Evolutionary conservation across 2,888 invertebrate species (phyloP).

Genomic region (Empis livida): DNA sequence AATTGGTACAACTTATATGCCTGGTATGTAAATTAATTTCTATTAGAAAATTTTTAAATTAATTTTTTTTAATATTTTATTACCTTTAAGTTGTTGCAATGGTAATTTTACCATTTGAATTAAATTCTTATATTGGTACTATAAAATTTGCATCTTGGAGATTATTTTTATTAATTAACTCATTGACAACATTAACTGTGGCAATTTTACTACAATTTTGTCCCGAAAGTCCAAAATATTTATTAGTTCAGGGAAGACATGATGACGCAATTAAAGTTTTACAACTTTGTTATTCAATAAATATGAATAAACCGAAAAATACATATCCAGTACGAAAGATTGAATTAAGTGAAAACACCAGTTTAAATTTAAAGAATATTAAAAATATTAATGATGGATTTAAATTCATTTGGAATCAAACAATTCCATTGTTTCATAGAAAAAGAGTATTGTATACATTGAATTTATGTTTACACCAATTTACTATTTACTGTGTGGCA

Average conservation of each 20-base stretch:
- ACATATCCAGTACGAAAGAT: slow-evolving; percentile 47
- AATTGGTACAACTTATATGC: slow-evolving; percentile 38
- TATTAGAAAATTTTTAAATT: not conserved
- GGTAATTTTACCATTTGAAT: slow-evolving; percentile 46
- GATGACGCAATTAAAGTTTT: slow-evolving; percentile 15
- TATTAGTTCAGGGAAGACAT: slow-evolving; percentile 8
- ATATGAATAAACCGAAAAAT: slow-evolving; percentile 47
- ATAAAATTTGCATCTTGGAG: slow-evolving; percentile 50
- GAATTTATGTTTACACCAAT: slow-evolving; percentile 6
- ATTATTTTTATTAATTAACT: slow-evolving; percentile 40
- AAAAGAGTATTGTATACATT: slow-evolving; percentile 4
- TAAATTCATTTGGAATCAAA: slow-evolving; percentile 9
- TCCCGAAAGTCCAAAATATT: slow-evolving; percentile 25
- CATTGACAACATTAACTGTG: slow-evolving; percentile 49
- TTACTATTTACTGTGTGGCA: slow-evolving; percentile 5
- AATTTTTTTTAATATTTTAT: not conserved
- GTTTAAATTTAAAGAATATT: slow-evolving; percentile 5
- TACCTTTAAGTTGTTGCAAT: slow-evolving; percentile 45
- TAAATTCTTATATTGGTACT: slow-evolving; percentile 37
- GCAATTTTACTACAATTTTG: slow-evolving; percentile 44
- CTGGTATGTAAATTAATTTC: slow-evolving; percentile 22
- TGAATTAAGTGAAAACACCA: not conserved
- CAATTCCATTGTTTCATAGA: slow-evolving; percentile 5
- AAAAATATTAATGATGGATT: slow-evolving; percentile 3
- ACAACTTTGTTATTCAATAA: slow-evolving; percentile 48